These are phyloP conservation scores for Dasypogon diadema DNA, from an alignment of 2,888 invertebrate genomes.

Conservation along the genomic window DNA sequence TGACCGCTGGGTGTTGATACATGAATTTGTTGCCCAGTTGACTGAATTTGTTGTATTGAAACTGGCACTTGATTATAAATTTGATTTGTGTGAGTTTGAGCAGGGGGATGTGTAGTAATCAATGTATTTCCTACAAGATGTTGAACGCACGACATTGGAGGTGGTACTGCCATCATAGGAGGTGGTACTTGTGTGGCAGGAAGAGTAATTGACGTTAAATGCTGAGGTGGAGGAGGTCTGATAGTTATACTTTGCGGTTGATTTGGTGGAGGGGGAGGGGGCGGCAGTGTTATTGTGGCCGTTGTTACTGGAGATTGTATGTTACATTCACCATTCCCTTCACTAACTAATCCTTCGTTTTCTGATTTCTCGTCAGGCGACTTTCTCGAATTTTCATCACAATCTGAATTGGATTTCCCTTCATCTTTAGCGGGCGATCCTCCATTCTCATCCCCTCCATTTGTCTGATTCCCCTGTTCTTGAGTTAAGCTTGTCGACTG, in stretches of 20 bases:
- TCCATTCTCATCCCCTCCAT: constrained; percentile 23
- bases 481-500: constrained; percentile 8
- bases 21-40: constrained; percentile 55
- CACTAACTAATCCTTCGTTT: constrained; percentile 47
- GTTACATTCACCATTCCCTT: constrained; percentile 42
- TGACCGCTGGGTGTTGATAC: constrained; percentile 56
- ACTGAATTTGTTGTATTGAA: constrained; percentile 56
- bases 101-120: constrained; percentile 56
- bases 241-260: constrained; percentile 15
- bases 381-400: constrained; percentile 46
- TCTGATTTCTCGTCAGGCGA: constrained; percentile 53
- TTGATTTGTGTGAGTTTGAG: constrained; percentile 56
- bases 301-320: constrained; percentile 45
- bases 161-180: constrained; percentile 57
- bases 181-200: constrained; percentile 57
- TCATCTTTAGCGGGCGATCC: constrained; percentile 23
- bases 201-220: constrained; percentile 46
- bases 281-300: constrained; percentile 18
- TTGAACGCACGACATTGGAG: constrained; percentile 57
- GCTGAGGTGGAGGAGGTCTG: constrained; percentile 14
- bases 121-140: constrained; percentile 57
- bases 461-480: constrained; percentile 40
- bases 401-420: constrained; percentile 12
- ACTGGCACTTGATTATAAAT: constrained; percentile 56
- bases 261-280: constrained; percentile 45